Base-by-base conservation (phyloP, 2,888 invertebrate genomes). In the Drosophila parthenogenetica region DNA sequence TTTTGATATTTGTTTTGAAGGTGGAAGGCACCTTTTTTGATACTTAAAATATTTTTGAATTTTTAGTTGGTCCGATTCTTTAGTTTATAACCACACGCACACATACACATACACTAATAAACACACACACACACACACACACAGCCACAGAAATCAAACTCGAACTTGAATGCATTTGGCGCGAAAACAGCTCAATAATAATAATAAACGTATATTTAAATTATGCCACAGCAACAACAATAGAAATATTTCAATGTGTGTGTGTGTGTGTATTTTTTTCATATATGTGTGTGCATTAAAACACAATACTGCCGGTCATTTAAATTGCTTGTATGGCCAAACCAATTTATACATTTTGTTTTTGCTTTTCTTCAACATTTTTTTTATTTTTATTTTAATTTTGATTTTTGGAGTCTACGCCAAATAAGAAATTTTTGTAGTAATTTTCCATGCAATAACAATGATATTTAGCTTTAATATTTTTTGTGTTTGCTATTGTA, bases 401-500 rank as follows among this genome's bases (percentile, higher is more conserved):
- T 69, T 61, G 65, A 48, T 60, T 40, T 68, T 51, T 49, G 42
- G 40, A 39, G 37, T 57, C 61, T 55, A 32, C 68, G 60, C 39
- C 46, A 58, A 79, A 69, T 71, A 78, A 86, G 67, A 81, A 77
- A 73, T 87, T 75, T 83, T 57, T 76, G 57, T 79, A 79, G 87
- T 84, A 86, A 79, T 84, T 85, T 85, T 87, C 84, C 84, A 85
- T 81, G 81, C 84, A 84, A 83, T 77, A 86, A 81, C 79, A 84
- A 79, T 74, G 75, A 78, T 79, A 71, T 67, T 69, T 35, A 55
- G 67, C n/a, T 76, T 83, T 67, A 72, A 61, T 50, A 46, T 62
- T 50, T 71, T 69, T 50, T 35, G 29, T 39, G 66, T 55, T 78
- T 40, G 64, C 51, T 77, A 69, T 69, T 54, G 70, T 51, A 50